A percentile compares a stretch with the other conserved stretches of the same genome.
phyloP scores from a whole-genome alignment of 2,113 vertebrate species.

The Sinocyclocheilus rhinocerous region DNA sequence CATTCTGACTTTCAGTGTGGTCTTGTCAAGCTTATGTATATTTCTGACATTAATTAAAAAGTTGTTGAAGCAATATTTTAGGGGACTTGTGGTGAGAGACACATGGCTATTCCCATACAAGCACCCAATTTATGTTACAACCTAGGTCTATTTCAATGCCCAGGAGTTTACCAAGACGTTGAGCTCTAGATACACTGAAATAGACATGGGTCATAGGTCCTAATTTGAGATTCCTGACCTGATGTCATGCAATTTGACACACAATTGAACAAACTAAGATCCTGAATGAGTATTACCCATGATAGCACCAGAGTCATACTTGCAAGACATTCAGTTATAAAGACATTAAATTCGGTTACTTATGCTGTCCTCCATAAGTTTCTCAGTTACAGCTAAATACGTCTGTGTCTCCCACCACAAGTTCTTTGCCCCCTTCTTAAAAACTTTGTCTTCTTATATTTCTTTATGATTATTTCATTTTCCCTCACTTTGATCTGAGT shows the following conservation, averaged over 20 bases:
- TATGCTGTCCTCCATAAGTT: not conserved
- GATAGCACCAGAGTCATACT: not conserved
- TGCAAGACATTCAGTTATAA: conserved; percentile 3
- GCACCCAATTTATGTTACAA: not conserved
- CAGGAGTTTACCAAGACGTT: not conserved
- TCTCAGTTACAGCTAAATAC: conserved; percentile 28
- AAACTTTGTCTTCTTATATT: conserved; percentile 51
- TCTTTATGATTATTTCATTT: conserved; percentile 63
- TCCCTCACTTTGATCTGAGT: conserved; percentile 48
- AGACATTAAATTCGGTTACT: not conserved
- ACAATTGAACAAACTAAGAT: not conserved
- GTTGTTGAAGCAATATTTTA: not conserved
- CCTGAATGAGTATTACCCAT: not conserved
- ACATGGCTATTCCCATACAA: not conserved
- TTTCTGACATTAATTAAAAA: not conserved
- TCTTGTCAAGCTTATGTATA: not conserved
- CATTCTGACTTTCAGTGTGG: not conserved
- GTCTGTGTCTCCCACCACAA: conserved; percentile 10
- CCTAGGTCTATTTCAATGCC: not conserved
- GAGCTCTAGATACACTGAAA: not conserved
- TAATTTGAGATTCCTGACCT: not conserved
- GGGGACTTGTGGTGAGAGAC: not conserved
- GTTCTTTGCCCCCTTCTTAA: conserved; percentile 37
- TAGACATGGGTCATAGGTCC: not conserved
- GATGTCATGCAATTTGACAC: not conserved